Evolutionary conservation across 2,888 invertebrate species (phyloP).

Genomic region (Plagiodera versicolora): DNA sequence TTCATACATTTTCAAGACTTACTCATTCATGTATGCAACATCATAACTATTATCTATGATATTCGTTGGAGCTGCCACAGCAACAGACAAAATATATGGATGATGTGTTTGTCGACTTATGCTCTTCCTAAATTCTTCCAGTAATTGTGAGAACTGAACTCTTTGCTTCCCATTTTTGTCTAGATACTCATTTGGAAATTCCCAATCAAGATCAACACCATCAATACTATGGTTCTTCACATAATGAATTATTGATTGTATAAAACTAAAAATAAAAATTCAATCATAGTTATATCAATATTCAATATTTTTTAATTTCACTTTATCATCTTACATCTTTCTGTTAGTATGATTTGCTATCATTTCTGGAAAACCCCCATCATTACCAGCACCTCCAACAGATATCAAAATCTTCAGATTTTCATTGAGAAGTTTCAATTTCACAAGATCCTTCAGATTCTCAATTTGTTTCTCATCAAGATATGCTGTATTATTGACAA

Average conservation of each 20-base stretch:
- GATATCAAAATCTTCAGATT: conserved; percentile 77
- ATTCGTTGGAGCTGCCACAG: conserved; percentile 76
- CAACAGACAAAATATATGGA: conserved; percentile 68
- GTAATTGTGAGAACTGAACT: conserved; percentile 73
- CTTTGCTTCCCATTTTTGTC: conserved; percentile 59
- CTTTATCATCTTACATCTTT: conserved; percentile 54
- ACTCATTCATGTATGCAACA: conserved; percentile 74
- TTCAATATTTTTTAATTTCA: background rate
- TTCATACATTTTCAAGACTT: conserved; percentile 44
- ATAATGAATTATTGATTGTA: conserved; percentile 57
- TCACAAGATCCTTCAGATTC: conserved; percentile 38
- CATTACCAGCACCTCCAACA: conserved; percentile 66
- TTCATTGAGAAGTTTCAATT: conserved; percentile 64
- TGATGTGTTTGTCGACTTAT: conserved; percentile 61
- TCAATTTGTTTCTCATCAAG: conserved; percentile 54
- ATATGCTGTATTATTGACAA: conserved; percentile 64
- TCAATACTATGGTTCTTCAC: conserved; percentile 63
- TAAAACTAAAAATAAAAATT: conserved; percentile 57
- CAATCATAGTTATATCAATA: no score
- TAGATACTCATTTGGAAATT: conserved; percentile 69
- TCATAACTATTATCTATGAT: conserved; percentile 79
- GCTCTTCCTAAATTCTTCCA: conserved; percentile 72
- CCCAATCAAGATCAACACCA: conserved; percentile 83
- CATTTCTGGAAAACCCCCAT: conserved; percentile 71
- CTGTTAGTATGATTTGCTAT: conserved; percentile 70